These are phyloP conservation scores for Chionodraco myersi DNA, from an alignment of 2,113 vertebrate species.

Conservation along the genomic window DNA sequence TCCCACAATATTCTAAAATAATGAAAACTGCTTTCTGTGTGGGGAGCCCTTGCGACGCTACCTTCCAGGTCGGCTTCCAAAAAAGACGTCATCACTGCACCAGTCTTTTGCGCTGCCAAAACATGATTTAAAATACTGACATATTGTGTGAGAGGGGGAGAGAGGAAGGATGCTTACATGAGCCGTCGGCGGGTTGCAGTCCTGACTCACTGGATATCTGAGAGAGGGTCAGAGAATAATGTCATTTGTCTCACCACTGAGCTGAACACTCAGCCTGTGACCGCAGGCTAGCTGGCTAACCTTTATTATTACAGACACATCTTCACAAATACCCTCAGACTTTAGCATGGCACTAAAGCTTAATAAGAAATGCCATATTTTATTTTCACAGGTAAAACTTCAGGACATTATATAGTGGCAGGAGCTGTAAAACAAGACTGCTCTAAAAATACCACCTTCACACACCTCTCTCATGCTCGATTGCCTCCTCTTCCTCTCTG, in stretches of 20 bases:
- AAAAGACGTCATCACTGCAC: too few relatives aligned
- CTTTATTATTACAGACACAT: slow-evolving; percentile 3
- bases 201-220: slow-evolving; percentile 79
- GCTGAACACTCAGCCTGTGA: slow-evolving; percentile 33
- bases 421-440: neutral
- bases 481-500: slow-evolving; percentile 55
- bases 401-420: neutral
- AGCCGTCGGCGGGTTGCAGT: slow-evolving; percentile 62
- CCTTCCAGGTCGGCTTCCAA: too few relatives aligned
- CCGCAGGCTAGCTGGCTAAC: slow-evolving; percentile 12
- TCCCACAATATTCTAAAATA: too few relatives aligned
- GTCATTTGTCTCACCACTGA: slow-evolving; percentile 54
- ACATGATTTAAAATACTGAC: neutral
- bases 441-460: neutral
- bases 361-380: neutral
- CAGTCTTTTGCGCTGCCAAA: neutral
- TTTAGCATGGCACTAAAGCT: neutral
- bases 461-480: slow-evolving; percentile 69
- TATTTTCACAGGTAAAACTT: neutral
- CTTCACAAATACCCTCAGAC: slow-evolving; percentile 2
- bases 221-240: slow-evolving; percentile 32
- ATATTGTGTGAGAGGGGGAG: neutral
- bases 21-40: too few relatives aligned
- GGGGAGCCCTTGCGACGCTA: too few relatives aligned
- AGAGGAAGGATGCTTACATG: slow-evolving; percentile 65